phyloP scores from a whole-genome alignment of 2,113 vertebrate species.

The Tychaedon coryphoeus region DNA sequence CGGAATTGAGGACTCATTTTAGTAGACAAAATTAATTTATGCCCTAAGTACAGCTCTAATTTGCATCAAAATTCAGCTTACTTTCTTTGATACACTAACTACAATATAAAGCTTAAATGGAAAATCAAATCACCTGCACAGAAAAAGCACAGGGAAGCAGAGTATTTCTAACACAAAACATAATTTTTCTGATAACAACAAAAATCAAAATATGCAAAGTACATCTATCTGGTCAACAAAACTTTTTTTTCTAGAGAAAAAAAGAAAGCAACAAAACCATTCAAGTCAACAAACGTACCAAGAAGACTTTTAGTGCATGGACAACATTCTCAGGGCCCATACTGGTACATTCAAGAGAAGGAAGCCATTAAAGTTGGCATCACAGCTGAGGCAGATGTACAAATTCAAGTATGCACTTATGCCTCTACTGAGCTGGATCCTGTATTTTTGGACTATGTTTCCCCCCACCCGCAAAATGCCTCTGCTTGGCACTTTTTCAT shows the following conservation, averaged over 20 bases:
- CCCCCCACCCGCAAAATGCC: not conserved
- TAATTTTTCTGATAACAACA: not conserved
- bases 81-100: not conserved
- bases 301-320: not conserved
- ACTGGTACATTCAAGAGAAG: not conserved
- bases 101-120: not conserved
- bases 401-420: not conserved
- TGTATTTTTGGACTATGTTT: not conserved
- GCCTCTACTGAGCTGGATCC: not conserved
- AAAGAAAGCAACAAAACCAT: not conserved
- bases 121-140: not conserved
- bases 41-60: not conserved
- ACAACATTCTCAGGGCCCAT: not conserved
- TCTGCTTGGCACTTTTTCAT: not conserved
- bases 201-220: not conserved
- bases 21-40: not conserved
- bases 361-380: not conserved
- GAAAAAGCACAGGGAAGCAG: not conserved
- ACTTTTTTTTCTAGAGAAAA: not conserved
- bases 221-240: not conserved
- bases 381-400: not conserved
- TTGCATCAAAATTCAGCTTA: not conserved
- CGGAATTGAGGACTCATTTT: not conserved
- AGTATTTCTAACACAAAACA: not conserved
- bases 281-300: not conserved